Percentiles rank a stretch among this genome's conserved stretches.
Evolutionary conservation across 2,888 invertebrate genomes (phyloP).

Genomic region (Caenorhabditis parvicauda): DNA sequence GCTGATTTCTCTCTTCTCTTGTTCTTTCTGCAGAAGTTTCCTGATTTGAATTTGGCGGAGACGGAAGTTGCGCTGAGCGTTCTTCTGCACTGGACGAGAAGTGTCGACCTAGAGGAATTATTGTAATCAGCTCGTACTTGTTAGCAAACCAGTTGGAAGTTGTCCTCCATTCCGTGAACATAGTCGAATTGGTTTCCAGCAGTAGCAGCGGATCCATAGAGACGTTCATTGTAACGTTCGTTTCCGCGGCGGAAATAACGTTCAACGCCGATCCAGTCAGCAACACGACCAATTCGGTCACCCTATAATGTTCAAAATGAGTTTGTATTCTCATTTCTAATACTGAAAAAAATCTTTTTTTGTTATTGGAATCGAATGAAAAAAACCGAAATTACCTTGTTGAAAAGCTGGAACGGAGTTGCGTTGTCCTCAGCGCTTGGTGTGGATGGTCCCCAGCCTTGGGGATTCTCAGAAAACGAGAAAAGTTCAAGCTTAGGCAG

Average conservation of each 20-base stretch:
- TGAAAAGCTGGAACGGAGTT: slow-evolving; percentile 94
- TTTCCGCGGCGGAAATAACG: slow-evolving; percentile 84
- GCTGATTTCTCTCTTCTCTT: slow-evolving; percentile 60
- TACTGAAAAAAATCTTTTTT: neutral
- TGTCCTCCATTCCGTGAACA: slow-evolving; percentile 95
- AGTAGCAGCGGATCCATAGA: slow-evolving; percentile 60
- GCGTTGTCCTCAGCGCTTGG: slow-evolving; percentile 12
- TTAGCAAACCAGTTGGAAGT: slow-evolving; percentile 81
- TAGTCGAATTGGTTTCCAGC: slow-evolving; percentile 91
- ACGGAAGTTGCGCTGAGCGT: slow-evolving; percentile 47
- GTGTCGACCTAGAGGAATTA: slow-evolving; percentile 73
- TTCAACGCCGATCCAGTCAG: slow-evolving; percentile 90
- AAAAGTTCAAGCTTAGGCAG: slow-evolving; percentile 30
- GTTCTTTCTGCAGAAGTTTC: slow-evolving; percentile 58
- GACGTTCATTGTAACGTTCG: slow-evolving; percentile 67
- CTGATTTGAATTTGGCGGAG: slow-evolving; percentile 47
- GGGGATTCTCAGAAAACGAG: slow-evolving; percentile 21
- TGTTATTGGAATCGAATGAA: neutral
- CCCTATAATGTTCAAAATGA: slow-evolving; percentile 74
- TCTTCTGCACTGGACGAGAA: slow-evolving; percentile 66
- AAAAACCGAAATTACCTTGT: slow-evolving; percentile 67
- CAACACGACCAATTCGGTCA: slow-evolving; percentile 89
- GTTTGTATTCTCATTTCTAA: neutral
- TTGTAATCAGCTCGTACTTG: neutral
- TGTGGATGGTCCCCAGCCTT: slow-evolving; percentile 40